Evolutionary conservation across 2,113 vertebrate species (phyloP).

Genomic region (Microcebus murinus): DNA sequence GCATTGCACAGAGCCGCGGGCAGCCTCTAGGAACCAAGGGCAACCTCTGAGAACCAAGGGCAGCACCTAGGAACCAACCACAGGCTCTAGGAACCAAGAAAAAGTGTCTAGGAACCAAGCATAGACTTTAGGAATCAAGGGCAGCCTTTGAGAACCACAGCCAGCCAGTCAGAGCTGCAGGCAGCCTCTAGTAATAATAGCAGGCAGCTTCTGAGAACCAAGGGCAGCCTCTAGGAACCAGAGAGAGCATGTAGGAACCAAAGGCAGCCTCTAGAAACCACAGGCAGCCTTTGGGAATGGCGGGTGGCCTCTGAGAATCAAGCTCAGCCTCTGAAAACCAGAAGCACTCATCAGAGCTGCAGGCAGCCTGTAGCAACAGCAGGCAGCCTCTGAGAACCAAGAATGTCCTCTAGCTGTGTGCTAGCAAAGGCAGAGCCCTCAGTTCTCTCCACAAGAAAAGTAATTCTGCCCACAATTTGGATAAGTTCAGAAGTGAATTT

Average conservation of each 20-base stretch:
- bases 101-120: background rate
- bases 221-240: background rate
- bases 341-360: too few species aligned
- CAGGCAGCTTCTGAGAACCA: background rate
- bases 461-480: background rate
- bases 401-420: background rate
- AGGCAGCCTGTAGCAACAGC: background rate
- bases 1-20: background rate
- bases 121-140: too few species aligned
- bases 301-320: background rate
- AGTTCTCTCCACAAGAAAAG: background rate
- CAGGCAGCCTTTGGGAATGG: too few species aligned
- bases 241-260: background rate
- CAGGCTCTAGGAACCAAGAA: background rate
- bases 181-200: too few species aligned
- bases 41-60: background rate
- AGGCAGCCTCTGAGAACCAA: background rate
- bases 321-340: background rate
- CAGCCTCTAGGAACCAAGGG: background rate
- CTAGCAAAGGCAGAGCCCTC: background rate
- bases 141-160: too few species aligned
- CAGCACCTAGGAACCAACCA: background rate
- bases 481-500: background rate
- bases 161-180: background rate
- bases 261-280: too few species aligned